Conservation (phyloP, 2,797 vertebrate species). For the Sebastes hubbsi region DNA sequence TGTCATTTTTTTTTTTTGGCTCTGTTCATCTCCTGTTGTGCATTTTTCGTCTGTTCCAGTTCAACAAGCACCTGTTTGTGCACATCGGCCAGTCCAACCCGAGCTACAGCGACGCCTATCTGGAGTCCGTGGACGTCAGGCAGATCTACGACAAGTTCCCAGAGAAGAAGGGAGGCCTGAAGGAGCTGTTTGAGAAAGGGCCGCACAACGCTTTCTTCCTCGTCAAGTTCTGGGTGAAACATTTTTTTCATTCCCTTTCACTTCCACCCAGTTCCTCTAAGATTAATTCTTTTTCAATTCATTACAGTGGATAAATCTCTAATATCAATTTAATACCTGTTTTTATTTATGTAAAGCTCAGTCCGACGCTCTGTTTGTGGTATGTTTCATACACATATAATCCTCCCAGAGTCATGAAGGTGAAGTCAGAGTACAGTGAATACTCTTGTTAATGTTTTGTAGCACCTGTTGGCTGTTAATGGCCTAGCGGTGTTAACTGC, state of each 20-base stretch:
- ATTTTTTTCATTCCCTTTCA: neutral
- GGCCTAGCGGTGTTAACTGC: conserved; percentile 60
- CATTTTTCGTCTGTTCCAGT: conserved; percentile 75
- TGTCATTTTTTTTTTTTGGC: conserved; percentile 52
- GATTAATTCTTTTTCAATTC: neutral
- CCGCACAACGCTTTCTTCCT: conserved; percentile 94
- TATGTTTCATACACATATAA: conserved; percentile 23
- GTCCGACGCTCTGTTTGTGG: neutral
- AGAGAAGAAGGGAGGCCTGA: conserved; percentile 95
- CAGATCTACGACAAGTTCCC: conserved; percentile 99
- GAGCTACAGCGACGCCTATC: conserved; percentile 89
- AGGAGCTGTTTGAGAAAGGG: conserved; percentile 95
- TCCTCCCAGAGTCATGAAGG: conserved; percentile 37
- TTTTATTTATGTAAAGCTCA: neutral
- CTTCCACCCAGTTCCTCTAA: neutral
- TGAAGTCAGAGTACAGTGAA: conserved; percentile 50
- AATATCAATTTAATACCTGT: neutral
- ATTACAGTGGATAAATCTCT: neutral
- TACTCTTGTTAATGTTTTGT: conserved; percentile 67
- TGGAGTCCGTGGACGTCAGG: conserved; percentile 94
- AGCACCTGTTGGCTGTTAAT: conserved; percentile 72
- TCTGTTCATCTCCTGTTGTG: conserved; percentile 33
- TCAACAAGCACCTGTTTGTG: conserved; percentile 96
- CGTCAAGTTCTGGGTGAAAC: conserved; percentile 96
- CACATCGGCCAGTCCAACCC: conserved; percentile 95